A percentile compares a stretch with the other conserved stretches of the same genome.
Conservation (phyloP, 2,113 vertebrate species). For the Riparia riparia region DNA sequence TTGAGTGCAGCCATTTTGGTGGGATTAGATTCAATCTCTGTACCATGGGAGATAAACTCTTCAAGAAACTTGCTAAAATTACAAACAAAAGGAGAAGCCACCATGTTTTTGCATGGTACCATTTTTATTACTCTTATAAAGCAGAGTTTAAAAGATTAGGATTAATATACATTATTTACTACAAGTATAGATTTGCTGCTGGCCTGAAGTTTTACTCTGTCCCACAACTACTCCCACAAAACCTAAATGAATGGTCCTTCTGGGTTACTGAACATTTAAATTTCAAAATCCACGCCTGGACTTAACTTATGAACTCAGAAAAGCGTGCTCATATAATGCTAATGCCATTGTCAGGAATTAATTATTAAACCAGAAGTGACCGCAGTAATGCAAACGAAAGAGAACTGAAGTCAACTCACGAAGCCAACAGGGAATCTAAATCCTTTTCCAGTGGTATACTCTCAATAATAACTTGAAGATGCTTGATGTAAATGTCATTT, state of each 20-base stretch:
- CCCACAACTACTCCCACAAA: neutral
- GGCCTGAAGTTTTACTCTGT: neutral
- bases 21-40: constrained; percentile 56
- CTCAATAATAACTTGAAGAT: constrained; percentile 82
- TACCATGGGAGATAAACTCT: constrained; percentile 80
- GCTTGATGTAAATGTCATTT: constrained; percentile 44
- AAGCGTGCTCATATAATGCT: neutral
- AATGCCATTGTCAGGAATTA: neutral
- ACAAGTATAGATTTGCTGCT: neutral
- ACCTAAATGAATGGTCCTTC: neutral
- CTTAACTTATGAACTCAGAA: neutral
- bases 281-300: neutral
- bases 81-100: constrained; percentile 1
- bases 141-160: neutral
- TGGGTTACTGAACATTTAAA: neutral
- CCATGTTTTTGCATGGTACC: neutral
- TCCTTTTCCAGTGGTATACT: constrained; percentile 79
- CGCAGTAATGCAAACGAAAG: neutral
- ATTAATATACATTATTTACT: neutral
- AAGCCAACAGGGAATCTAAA: constrained; percentile 81
- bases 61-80: constrained; percentile 81
- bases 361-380: neutral
- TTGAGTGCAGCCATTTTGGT: constrained; percentile 73
- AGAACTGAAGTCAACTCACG: constrained; percentile 73
- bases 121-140: neutral